Evolutionary conservation across 2,888 invertebrate genomes (phyloP).

Genomic region (Altica lythri): DNA sequence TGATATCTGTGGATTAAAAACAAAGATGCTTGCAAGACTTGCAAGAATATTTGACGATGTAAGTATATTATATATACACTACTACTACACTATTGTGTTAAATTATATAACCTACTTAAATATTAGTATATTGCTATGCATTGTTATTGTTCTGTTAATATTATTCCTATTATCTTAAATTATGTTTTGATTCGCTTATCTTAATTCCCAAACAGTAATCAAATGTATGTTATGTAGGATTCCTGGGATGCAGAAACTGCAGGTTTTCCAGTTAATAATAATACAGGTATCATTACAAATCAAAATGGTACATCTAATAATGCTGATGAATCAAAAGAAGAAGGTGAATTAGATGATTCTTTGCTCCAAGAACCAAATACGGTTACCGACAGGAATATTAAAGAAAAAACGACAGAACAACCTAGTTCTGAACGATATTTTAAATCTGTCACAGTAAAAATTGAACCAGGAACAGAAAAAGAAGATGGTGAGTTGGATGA

Average conservation of each 20-base stretch:
- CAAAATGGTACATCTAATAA: not conserved
- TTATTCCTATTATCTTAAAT: too few relatives aligned
- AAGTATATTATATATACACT: too few relatives aligned
- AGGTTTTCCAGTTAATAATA: conserved; percentile 26
- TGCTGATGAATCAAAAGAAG: conserved; percentile 9
- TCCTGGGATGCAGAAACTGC: conserved; percentile 40
- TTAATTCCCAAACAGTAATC: not conserved
- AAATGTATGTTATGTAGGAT: conserved; percentile 39
- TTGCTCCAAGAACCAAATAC: too few relatives aligned
- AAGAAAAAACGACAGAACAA: not conserved
- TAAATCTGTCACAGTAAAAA: not conserved
- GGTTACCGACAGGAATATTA: not conserved
- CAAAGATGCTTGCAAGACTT: too few relatives aligned
- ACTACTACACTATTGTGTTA: too few relatives aligned
- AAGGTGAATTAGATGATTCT: conserved; percentile 11
- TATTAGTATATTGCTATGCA: too few relatives aligned
- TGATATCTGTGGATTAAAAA: too few relatives aligned
- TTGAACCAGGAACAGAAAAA: not conserved
- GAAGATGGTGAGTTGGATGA: conserved; percentile 9
- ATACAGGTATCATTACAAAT: conserved; percentile 1
- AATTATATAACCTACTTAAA: too few relatives aligned
- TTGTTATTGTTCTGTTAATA: too few relatives aligned
- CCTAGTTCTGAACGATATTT: not conserved
- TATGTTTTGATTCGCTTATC: too few relatives aligned
- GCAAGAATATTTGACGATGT: conserved; percentile 52